These are phyloP conservation scores for Heterotis niloticus DNA, from an alignment of 2,113 vertebrate genomes.

Conservation along the genomic window DNA sequence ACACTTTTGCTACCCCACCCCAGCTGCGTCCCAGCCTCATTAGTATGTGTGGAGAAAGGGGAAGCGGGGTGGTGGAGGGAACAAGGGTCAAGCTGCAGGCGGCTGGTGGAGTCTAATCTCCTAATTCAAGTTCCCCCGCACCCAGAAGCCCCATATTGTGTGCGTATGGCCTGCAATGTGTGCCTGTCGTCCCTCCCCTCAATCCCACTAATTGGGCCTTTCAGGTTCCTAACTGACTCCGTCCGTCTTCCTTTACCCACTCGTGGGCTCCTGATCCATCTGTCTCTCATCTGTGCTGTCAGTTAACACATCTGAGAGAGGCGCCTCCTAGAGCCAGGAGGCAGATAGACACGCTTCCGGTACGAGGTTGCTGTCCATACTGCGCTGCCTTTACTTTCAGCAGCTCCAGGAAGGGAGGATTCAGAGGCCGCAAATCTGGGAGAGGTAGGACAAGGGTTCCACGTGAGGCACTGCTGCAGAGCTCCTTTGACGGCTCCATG, in stretches of 20 bases:
- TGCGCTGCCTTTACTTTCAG: too few species aligned
- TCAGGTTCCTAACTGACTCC: constrained; percentile 68
- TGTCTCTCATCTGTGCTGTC: constrained; percentile 40
- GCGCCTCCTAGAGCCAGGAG: background rate
- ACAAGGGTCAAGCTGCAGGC: constrained; percentile 53
- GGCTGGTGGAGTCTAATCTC: constrained; percentile 44
- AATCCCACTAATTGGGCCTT: constrained; percentile 67
- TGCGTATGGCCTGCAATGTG: constrained; percentile 65
- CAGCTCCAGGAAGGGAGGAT: too few species aligned
- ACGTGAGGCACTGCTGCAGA: too few species aligned
- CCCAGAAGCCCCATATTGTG: constrained; percentile 62
- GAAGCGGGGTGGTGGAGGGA: constrained; percentile 45
- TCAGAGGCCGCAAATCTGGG: too few species aligned
- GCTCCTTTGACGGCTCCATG: too few species aligned
- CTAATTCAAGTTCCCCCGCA: constrained; percentile 63
- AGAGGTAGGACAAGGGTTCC: too few species aligned
- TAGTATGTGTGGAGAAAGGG: constrained; percentile 43
- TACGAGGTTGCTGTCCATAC: too few species aligned
- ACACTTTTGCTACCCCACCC: constrained; percentile 16
- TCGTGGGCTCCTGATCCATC: constrained; percentile 52
- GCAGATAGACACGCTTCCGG: too few species aligned
- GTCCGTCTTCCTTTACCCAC: constrained; percentile 47
- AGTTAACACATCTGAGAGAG: background rate
- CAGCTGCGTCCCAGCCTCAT: constrained; percentile 63
- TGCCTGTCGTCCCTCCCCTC: constrained; percentile 42